phyloP scores from a whole-genome alignment of 2,797 vertebrate species.

The Alca torda region DNA sequence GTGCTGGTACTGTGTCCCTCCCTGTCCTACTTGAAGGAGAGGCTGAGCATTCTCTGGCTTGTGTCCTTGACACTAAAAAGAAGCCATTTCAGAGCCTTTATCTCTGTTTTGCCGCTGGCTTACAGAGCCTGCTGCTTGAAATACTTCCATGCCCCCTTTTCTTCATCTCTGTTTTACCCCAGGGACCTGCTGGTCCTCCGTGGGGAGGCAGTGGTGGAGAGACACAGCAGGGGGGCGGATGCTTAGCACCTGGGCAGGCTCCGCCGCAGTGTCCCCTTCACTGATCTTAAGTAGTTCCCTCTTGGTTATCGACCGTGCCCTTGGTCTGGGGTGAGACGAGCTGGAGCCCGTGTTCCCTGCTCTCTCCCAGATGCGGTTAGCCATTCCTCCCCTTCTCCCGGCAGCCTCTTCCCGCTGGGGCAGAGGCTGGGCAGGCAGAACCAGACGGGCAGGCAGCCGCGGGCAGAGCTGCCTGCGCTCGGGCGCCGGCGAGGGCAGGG shows the following conservation, averaged over 20 bases:
- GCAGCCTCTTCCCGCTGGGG: not conserved
- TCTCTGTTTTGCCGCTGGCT: not conserved
- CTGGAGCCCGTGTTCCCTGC: not conserved
- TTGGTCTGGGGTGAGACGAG: not conserved
- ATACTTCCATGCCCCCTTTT: not conserved
- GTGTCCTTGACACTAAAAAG: not conserved
- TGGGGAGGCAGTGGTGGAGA: not conserved
- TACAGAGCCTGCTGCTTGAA: not conserved
- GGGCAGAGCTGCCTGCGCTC: not conserved
- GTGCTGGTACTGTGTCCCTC: fast-evolving
- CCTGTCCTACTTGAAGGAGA: fast-evolving
- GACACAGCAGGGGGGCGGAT: not conserved
- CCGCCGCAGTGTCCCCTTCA: fast-evolving
- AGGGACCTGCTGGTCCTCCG: not conserved
- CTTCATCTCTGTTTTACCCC: not conserved
- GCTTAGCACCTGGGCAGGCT: not conserved
- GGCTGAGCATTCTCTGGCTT: not conserved
- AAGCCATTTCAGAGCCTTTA: not conserved
- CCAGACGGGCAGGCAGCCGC: not conserved
- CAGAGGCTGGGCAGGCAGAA: slow-evolving; percentile 31
- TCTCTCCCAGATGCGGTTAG: not conserved
- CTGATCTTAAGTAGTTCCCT: not conserved
- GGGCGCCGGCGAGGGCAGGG: not conserved
- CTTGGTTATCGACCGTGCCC: fast-evolving
- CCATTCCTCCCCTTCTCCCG: not conserved